Conservation (phyloP, 2,113 vertebrate species). For the Triplophysa dalaica region DNA sequence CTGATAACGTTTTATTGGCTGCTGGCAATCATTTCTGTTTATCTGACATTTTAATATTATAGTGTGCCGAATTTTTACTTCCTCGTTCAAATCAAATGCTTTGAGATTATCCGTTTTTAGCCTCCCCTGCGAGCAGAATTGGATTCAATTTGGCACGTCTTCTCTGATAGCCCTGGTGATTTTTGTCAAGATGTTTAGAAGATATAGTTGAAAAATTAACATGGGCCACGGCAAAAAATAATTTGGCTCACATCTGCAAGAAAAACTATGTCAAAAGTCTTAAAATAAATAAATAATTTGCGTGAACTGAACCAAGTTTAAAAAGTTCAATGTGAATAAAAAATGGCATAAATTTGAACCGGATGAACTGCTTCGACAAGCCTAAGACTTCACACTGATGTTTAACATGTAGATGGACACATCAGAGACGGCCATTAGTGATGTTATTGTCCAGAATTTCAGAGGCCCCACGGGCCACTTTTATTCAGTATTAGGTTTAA, state of each 20-base stretch:
- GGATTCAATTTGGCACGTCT: background rate
- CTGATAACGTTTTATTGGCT: background rate
- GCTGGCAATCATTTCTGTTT: background rate
- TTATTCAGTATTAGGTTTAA: no score
- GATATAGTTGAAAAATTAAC: conserved; percentile 2
- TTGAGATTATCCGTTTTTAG: background rate
- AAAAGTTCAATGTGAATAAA: no score
- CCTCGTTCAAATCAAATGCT: background rate
- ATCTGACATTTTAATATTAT: background rate
- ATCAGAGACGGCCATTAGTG: background rate
- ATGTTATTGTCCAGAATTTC: background rate
- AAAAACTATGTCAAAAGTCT: background rate
- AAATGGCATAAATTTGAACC: no score
- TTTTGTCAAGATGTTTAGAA: background rate
- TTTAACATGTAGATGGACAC: background rate
- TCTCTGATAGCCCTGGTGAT: background rate
- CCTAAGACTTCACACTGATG: background rate
- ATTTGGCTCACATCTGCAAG: background rate
- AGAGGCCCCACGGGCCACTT: no score
- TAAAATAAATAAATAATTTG: background rate
- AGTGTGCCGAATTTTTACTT: conserved; percentile 16
- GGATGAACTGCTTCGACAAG: background rate
- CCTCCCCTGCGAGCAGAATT: background rate
- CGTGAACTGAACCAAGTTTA: no score
- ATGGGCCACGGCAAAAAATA: background rate